Base-by-base conservation (phyloP, 1,140 invertebrate genomes). In the Colletes gigas region DNA sequence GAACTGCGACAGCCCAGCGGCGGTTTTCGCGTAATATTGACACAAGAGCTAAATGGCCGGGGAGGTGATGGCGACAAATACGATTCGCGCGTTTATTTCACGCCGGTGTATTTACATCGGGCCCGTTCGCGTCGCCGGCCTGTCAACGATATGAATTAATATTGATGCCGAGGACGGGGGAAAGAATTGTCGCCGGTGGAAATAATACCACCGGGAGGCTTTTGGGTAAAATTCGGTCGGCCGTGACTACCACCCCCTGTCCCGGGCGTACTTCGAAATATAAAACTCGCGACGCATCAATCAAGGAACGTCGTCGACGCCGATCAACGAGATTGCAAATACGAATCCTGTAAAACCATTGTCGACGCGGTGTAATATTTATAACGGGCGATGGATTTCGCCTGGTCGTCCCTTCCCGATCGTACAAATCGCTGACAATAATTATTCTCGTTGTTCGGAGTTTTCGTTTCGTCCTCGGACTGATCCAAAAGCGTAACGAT, bases 101-200 rank as follows among this genome's bases (percentile, higher is more conserved):
- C 39, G n/a, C 50, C 14, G 39, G 19, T 19, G 73, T 67, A 67
- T 76, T 76, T 68, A 57, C 74, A 68, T n/a, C 63, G 52, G 1
- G 30, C 30, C 47, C 15, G 12, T 60, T 39, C 39, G 74, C 14
- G 30, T 30, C 41, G 62, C n/a, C 8, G 3, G n/a, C 63, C 63
- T 76, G 74, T 68, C 74, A 76, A 57, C 74, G 63, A 76, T 76
- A 76, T 57, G 74, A 76, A 76, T 76, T 76, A 76, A 76, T 68
- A 76, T 76, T 59, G 74, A 68, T 76, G 52, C 15, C 19, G 7
- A 30, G 30, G 52, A 47, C 3, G 30, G 63, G 63, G 47, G 68
- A 68, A 76, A 76, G 63, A 30, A 63, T 76, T 47, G 74, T 76
- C 15, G 4, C 63, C 39, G 74, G 1, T 50, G n/a, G 47, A 76